Evolutionary conservation across 2,113 vertebrate species (phyloP).

Genomic region (Campylomormyrus tamandua): DNA sequence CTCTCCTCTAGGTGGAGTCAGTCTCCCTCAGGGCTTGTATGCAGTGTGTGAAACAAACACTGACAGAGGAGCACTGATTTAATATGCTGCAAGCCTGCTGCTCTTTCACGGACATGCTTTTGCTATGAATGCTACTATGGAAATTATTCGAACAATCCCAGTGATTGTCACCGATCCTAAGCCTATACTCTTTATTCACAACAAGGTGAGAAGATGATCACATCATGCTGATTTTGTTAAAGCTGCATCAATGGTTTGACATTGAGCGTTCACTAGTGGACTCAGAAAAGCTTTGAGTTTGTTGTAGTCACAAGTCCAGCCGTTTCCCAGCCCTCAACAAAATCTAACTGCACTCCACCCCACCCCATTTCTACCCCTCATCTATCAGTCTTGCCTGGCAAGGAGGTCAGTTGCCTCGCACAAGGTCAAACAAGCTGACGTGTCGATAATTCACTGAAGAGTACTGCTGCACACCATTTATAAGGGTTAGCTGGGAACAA

Average conservation of each 20-base stretch:
- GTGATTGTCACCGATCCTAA: not conserved
- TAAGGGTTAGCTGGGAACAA: constrained; percentile 36
- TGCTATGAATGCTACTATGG: not conserved
- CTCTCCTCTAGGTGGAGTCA: constrained; percentile 61
- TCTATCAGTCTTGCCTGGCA: constrained; percentile 23
- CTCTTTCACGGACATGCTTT: not conserved
- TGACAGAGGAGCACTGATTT: constrained; percentile 19
- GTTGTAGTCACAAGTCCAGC: not conserved
- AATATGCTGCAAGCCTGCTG: not conserved
- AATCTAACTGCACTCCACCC: not conserved
- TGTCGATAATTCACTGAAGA: constrained; percentile 28
- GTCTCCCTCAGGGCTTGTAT: constrained; percentile 49
- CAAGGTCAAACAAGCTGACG: constrained; percentile 27
- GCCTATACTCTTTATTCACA: not conserved
- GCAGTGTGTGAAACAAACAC: not conserved
- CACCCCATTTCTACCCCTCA: not conserved
- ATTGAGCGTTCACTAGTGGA: not conserved
- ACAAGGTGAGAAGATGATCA: not conserved
- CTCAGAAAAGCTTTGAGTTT: not conserved
- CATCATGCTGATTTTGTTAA: not conserved
- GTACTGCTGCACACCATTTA: constrained; percentile 14
- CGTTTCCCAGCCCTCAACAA: not conserved
- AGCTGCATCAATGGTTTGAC: not conserved
- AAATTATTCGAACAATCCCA: not conserved
- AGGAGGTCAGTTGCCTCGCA: constrained; percentile 21